These are phyloP conservation scores for Cistogaster globosa DNA, from an alignment of 2,888 invertebrate species.

Conservation along the genomic window DNA sequence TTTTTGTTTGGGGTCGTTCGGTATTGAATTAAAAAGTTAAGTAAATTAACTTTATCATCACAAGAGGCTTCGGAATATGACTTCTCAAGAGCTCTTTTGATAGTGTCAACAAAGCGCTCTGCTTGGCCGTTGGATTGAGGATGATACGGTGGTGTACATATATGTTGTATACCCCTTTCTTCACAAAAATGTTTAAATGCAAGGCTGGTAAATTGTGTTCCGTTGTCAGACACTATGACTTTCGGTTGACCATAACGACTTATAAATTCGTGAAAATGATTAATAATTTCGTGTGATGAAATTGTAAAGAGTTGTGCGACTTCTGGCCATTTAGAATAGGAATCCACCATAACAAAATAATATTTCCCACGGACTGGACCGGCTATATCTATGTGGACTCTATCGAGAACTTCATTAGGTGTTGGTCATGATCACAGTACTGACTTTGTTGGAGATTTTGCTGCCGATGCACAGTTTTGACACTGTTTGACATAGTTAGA, in stretches of 20 bases:
- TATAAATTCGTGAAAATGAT: too few species aligned
- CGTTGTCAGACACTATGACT: conserved; percentile 35
- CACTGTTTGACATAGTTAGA: conserved; percentile 56
- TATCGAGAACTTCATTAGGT: conserved; percentile 66
- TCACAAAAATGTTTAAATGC: conserved; percentile 30
- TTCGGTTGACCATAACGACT: conserved; percentile 40
- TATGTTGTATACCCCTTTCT: conserved; percentile 21
- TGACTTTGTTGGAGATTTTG: conserved; percentile 32
- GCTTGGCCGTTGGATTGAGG: conserved; percentile 45
- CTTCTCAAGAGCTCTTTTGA: conserved; percentile 32
- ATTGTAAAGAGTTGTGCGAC: conserved; percentile 44
- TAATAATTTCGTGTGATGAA: conserved; percentile 4
- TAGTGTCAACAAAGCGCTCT: conserved; percentile 32
- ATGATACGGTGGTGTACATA: conserved; percentile 36
- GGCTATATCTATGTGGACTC: conserved; percentile 71
- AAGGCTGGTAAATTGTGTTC: conserved; percentile 13
- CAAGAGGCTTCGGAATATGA: background rate
- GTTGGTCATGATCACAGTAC: conserved; percentile 12
- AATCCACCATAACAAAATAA: conserved; percentile 77
- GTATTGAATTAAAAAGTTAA: background rate
- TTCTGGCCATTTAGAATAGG: conserved; percentile 82
- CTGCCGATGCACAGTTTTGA: conserved; percentile 46
- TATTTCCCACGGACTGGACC: conserved; percentile 70
- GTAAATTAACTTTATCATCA: background rate
- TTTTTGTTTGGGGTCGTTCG: conserved; percentile 8